A percentile compares a stretch with the other conserved stretches of the same genome.
phyloP scores from a whole-genome alignment of 2,797 vertebrate species.

The Salarias fasciatus region DNA sequence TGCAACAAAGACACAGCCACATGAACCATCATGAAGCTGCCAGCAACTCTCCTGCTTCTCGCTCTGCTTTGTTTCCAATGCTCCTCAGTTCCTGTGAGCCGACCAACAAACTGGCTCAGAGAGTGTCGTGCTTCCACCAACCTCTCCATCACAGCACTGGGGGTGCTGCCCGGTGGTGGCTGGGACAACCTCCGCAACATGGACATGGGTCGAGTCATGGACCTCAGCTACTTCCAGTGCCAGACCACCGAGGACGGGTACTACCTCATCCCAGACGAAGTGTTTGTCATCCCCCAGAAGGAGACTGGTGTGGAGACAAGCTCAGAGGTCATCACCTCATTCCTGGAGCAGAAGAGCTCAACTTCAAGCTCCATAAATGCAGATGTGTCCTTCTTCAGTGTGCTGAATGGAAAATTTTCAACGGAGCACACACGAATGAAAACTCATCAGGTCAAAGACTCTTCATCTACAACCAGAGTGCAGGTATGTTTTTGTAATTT shows the following conservation, averaged over 20 bases:
- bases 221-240: constrained; percentile 85
- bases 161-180: constrained; percentile 91
- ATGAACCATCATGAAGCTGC: constrained; percentile 54
- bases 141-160: constrained; percentile 80
- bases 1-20: constrained; percentile 49
- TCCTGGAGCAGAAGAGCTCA: constrained; percentile 86
- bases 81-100: constrained; percentile 55
- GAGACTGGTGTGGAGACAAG: constrained; percentile 88
- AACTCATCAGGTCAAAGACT: constrained; percentile 87
- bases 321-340: constrained; percentile 89
- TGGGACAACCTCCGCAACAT: constrained; percentile 94
- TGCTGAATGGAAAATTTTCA: constrained; percentile 90
- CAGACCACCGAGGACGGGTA: constrained; percentile 88
- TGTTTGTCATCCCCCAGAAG: constrained; percentile 89
- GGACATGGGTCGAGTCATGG: constrained; percentile 90
- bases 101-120: constrained; percentile 74
- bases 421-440: constrained; percentile 85
- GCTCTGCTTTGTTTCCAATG: constrained; percentile 43
- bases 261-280: constrained; percentile 90
- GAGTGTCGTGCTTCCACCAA: constrained; percentile 76
- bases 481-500: constrained; percentile 76
- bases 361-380: constrained; percentile 85
- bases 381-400: constrained; percentile 78
- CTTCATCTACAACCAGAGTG: constrained; percentile 83
- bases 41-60: constrained; percentile 49